Base-by-base conservation (phyloP, 2,113 vertebrate genomes). In the Thomomys bottae region DNA sequence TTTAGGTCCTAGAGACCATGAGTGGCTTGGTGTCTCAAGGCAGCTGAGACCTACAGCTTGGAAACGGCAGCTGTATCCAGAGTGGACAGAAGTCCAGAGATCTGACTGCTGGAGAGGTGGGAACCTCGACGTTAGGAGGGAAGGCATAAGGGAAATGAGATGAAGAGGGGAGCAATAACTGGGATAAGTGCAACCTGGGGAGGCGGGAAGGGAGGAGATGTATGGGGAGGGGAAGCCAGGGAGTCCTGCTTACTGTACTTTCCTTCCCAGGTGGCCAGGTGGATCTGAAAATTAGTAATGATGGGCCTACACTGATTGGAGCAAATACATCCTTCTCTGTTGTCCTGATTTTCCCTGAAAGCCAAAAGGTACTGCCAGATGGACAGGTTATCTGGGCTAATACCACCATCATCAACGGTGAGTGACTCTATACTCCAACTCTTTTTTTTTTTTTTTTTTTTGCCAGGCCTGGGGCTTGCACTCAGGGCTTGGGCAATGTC, bases 51-150 rank as follows among this genome's bases (percentile, higher is more conserved):
- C 80, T 24, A 92, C 94, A 76, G 26, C 97, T 73, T 99, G 99
- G 99, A 98, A 99, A 93, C 89, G 96, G 0, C 95, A 93, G 23
- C 98, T 98, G 89, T 99, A 99, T 96, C 99, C 98, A 0, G 97
- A 97, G 7, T 99, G 99, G 99, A 98, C 96, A 89, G 98, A 98
- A 71, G 8, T 66, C 0, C 97, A 96, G 84, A 97, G 97, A 42
- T 96, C 89, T 73, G 97, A 98, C 95, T 99, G 98, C 91, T 99
- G 99, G 99, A 97, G 75, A 97, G 99, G 99, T 99, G 71, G 36
- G 87, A 67, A 57, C 36, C 64, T 45, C 36, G 34, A 68, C 66
- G 4, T 88, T 68, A 66, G 67, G 5, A 23, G 40, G 36, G 24
- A 66, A 32, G 28, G 40, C 9, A 12, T 5, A 14, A 21, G 34